Evolutionary conservation across 2,113 vertebrate genomes (phyloP).

Genomic region (Nannobrachium achirus): DNA sequence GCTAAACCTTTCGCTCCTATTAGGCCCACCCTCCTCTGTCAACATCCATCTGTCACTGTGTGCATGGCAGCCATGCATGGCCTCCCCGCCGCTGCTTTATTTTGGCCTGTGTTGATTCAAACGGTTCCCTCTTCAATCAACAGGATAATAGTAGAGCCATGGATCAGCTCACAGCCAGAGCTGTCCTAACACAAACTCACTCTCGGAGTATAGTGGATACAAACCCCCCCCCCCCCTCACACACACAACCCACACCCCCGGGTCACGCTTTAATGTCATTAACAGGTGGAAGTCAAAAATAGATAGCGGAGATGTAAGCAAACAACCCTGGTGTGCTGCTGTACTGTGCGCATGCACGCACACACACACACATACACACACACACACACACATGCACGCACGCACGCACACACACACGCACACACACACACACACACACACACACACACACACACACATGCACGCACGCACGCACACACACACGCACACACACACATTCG

Average conservation of each 20-base stretch:
- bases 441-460: not conserved
- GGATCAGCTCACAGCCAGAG: constrained; percentile 45
- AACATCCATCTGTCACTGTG: constrained; percentile 7
- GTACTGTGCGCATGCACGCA: not conserved
- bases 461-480: not conserved
- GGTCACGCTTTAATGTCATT: constrained; percentile 76
- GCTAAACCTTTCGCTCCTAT: too few relatives aligned
- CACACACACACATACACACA: not conserved
- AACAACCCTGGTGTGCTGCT: too few relatives aligned
- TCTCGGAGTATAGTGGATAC: not conserved
- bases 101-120: constrained; percentile 59
- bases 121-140: constrained; percentile 58
- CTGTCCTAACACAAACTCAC: constrained; percentile 39
- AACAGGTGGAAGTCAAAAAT: constrained; percentile 82
- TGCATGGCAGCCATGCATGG: constrained; percentile 15
- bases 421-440: not conserved
- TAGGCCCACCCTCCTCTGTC: too few relatives aligned
- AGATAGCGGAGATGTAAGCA: constrained; percentile 54
- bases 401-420: not conserved
- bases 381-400: not conserved
- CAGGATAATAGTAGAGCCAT: not conserved
- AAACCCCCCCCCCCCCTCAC: constrained; percentile 14
- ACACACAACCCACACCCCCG: constrained; percentile 25
- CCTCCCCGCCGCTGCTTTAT: not conserved
- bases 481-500: not conserved